Evolutionary conservation across 1,140 invertebrate genomes (phyloP), one percentile per base, ranked within the genome.

Genomic region (Trachymyrmex cornetzi): DNA sequence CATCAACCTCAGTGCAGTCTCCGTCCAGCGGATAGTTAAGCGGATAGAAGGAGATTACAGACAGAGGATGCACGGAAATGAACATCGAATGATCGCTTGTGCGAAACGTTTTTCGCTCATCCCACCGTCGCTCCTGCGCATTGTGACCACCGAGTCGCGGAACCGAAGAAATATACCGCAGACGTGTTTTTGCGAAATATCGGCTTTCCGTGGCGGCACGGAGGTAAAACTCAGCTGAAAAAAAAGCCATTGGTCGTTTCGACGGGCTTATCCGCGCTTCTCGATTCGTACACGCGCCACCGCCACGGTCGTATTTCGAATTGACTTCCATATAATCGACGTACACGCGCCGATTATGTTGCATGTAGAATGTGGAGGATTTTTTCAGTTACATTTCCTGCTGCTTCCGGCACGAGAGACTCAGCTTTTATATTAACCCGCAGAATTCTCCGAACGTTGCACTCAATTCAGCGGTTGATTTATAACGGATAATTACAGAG

Each of bases 171-270:
- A 88, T 64, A 74, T 72, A 74, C 74, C 55, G 71, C 81, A 86
- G 89, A 92, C 89, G 88, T 90, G 59, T 92, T 91, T 91, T 88
- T 91, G 81, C 64, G 67, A 81, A 84, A 72, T 92, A 92, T 93
- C 92, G 92, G 89, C 89, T 93, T 93, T 91, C 86, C 87, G 90
- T 80, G 89, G 87, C 88, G 88, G 84, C 3, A 16, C 22, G 9
- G 82, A 81, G n/a, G 11, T 48, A 30, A 66, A 85, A 19, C 14
- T 66, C 22, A 5, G 16, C 34, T 61, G 72, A 74, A 86, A 77
- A 69, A 90, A 79, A 57, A 57, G 64, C 81, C 74, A 77, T 74
- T 88, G 82, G 86, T 64, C 86, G 77, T 90, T 90, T 90, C 71
- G 77, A 16, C 27, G 55, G 75, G 85, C 86, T 89, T 90, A 89